A percentile compares a stretch with the other conserved stretches of the same genome.
Evolutionary conservation across 2,888 invertebrate species (phyloP).

Genomic region (Platycheirus rosarum): DNA sequence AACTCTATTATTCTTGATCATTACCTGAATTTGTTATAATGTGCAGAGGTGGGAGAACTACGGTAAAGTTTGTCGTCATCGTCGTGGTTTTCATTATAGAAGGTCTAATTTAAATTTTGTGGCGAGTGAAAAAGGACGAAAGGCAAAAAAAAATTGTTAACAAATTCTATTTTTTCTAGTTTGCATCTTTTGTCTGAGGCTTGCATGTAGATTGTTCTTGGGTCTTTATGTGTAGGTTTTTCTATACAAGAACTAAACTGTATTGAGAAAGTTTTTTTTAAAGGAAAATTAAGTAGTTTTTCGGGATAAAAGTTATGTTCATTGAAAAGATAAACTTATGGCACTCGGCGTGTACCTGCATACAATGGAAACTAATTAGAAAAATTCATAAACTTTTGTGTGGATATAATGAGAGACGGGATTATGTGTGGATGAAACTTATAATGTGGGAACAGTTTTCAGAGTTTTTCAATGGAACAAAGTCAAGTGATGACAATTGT

Average conservation of each 20-base stretch:
- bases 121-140: conserved; percentile 26
- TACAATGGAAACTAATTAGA: conserved; percentile 56
- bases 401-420: background rate
- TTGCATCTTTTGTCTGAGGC: conserved; percentile 25
- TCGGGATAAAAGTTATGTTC: conserved; percentile 22
- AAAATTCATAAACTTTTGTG: conserved; percentile 22
- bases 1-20: conserved; percentile 69
- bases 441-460: no score
- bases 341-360: conserved; percentile 11
- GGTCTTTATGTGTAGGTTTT: conserved; percentile 29
- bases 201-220: conserved; percentile 38
- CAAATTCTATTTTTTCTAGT: conserved; percentile 6
- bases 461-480: no score
- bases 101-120: conserved; percentile 66
- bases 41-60: conserved; percentile 31
- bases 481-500: no score
- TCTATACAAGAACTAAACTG: conserved; percentile 11
- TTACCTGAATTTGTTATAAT: conserved; percentile 66
- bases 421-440: background rate
- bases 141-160: conserved; percentile 35
- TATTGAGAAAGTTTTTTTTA: conserved; percentile 42
- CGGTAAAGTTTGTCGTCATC: conserved; percentile 48
- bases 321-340: conserved; percentile 59
- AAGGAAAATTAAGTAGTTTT: conserved; percentile 40
- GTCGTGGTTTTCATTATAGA: conserved; percentile 43